A percentile compares a stretch with the other conserved stretches of the same genome.
phyloP scores from a whole-genome alignment of 1,140 invertebrate genomes.

The Pseudomyrmex sp. region DNA sequence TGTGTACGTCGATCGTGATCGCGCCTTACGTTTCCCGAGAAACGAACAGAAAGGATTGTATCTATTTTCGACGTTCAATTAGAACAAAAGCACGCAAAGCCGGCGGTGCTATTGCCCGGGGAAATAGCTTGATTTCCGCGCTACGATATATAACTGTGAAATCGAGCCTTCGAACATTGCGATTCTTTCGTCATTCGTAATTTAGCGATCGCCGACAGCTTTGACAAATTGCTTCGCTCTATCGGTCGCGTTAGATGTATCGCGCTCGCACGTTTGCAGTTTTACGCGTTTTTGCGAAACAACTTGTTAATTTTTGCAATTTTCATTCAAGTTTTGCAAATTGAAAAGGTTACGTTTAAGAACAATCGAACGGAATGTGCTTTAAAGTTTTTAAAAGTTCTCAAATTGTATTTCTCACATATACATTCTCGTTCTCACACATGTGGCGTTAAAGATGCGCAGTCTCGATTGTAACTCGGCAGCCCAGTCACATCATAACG shows the following conservation, averaged over 20 bases:
- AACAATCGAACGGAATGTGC: neutral
- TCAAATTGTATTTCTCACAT: neutral
- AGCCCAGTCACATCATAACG: neutral
- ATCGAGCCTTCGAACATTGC: constrained; percentile 18
- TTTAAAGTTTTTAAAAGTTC: too few species aligned
- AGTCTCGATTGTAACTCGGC: neutral
- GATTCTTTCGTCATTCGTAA: constrained; percentile 19
- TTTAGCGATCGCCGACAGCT: constrained; percentile 39
- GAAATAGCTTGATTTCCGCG: constrained; percentile 1
- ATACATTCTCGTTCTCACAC: too few species aligned
- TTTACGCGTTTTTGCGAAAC: neutral
- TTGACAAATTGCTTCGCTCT: constrained; percentile 53
- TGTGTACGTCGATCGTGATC: constrained; percentile 63
- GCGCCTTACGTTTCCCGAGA: constrained; percentile 41
- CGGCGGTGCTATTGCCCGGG: constrained; percentile 2
- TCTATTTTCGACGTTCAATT: constrained; percentile 58
- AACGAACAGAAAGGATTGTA: constrained; percentile 34
- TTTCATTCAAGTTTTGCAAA: neutral
- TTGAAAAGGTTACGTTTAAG: neutral
- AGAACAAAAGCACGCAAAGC: constrained; percentile 24
- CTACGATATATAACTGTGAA: constrained; percentile 2
- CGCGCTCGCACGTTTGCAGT: constrained; percentile 19
- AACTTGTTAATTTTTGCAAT: constrained; percentile 1
- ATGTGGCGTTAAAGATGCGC: neutral
- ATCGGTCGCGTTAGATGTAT: constrained; percentile 6